Conservation (phyloP, 2,888 invertebrate species). For the Caenorhabditis becei region DNA sequence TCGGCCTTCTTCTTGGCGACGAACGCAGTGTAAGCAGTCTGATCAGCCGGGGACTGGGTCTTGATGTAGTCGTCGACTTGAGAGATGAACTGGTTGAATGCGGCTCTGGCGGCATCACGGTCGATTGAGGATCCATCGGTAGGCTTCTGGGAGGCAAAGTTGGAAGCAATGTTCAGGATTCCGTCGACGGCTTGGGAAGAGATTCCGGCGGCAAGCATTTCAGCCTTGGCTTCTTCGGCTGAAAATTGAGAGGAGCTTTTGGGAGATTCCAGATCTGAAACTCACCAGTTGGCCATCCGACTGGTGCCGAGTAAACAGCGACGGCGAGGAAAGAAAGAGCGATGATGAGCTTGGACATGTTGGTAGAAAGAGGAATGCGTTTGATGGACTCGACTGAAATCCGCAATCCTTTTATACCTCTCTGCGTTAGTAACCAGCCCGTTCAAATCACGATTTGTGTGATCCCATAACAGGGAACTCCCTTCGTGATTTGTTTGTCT, state of each 20-base stretch:
- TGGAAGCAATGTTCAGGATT: conserved; percentile 12
- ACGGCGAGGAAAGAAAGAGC: conserved; percentile 14
- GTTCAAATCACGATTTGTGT: conserved; percentile 14
- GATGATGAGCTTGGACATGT: conserved; percentile 33
- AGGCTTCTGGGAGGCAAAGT: conserved; percentile 11
- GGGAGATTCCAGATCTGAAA: background rate
- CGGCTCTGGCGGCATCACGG: conserved; percentile 10
- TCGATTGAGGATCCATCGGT: conserved; percentile 4
- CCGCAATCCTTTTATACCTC: conserved; percentile 1
- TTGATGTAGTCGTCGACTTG: conserved; percentile 7
- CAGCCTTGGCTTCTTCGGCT: conserved; percentile 37
- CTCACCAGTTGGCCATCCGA: conserved; percentile 30
- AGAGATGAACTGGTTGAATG: conserved; percentile 1
- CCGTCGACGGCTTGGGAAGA: background rate
- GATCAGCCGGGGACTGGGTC: conserved; percentile 18
- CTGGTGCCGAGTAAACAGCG: conserved; percentile 11
- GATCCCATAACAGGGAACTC: background rate
- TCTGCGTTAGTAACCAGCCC: too few relatives aligned
- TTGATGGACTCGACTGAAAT: background rate
- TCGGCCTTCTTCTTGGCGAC: conserved; percentile 7
- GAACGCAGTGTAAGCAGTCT: conserved; percentile 5
- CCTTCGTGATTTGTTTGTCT: background rate
- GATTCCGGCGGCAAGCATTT: conserved; percentile 10
- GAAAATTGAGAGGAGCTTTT: conserved; percentile 3
- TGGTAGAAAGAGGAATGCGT: background rate